Evolutionary conservation across 1,140 invertebrate species (phyloP), one percentile per base, ranked within the genome.

Genomic region (Nomia melanderi): DNA sequence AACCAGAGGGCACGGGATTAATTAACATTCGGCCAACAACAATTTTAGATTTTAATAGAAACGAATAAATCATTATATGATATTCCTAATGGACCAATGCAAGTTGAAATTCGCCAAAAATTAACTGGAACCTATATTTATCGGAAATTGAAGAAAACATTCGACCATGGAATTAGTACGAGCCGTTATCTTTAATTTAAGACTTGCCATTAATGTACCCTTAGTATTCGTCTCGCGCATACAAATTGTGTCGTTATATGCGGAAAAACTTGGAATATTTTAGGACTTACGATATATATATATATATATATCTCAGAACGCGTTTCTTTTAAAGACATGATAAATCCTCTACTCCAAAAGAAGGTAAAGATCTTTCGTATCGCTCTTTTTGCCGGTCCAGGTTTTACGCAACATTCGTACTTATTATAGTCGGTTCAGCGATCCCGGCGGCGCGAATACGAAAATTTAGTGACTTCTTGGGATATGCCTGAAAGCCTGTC

Each of bases 401-500:
- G 65, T 63, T 70, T 66, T 39, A 47, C 73, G 73, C 78, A 76
- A 79, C 78, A 79, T 79, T 79, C 73, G 65, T 79, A 79, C 73
- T 70, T 77, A 70, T 79, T 79, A 79, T 62, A 44, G 78, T 31
- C 78, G 78, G 64, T 79, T 79, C 78, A 70, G 57, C 47, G 78
- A 64, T 65, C 65, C 64, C 50, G 41, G 17, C 1, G 54, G 31
- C 33, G 17, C 62, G 14, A 17, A 4, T 14, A 41, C 27, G 77
- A 67, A 63, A 79, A 75, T 79, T 75, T 79, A 79, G 71, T 56
- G 72, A 57, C 56, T 60, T 56, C 63, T 59, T 17, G 23, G 41
- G n/a, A 25, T 36, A 54, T 29, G 25, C 27, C 33, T 20, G 20
- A 31, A 66, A 50, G 44, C 29, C 39, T 60, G 17, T 8, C 39